Evolutionary conservation across 2,888 invertebrate species (phyloP).

Genomic region (Vesta saturnalis): DNA sequence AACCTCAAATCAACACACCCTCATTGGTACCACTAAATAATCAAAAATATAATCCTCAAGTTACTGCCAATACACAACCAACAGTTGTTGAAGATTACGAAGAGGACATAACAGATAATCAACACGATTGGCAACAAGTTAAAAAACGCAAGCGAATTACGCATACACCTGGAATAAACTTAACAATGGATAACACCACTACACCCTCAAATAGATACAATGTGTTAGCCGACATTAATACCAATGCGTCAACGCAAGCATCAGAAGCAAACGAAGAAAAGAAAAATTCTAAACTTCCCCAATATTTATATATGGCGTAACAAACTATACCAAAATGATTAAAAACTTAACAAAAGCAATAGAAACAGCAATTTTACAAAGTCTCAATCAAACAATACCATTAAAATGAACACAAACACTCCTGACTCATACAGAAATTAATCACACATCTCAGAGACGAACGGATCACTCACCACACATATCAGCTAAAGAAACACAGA

Average conservation of each 20-base stretch:
- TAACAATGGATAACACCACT: not conserved
- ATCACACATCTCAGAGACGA: slow-evolving; percentile 12
- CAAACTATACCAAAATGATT: too few species aligned
- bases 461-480: slow-evolving; percentile 6
- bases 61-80: slow-evolving; percentile 16
- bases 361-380: slow-evolving; percentile 9
- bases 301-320: too few species aligned
- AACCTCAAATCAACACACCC: not conserved
- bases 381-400: too few species aligned
- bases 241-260: not conserved
- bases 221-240: not conserved
- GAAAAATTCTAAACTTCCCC: not conserved
- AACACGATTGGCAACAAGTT: slow-evolving; percentile 21
- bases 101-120: slow-evolving; percentile 19
- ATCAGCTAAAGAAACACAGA: slow-evolving; percentile 10
- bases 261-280: not conserved
- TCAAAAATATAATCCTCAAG: slow-evolving; percentile 14
- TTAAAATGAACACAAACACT: too few species aligned
- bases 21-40: not conserved
- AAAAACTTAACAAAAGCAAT: slow-evolving; percentile 12
- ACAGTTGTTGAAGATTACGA: slow-evolving; percentile 15
- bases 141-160: slow-evolving; percentile 8
- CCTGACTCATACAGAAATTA: slow-evolving; percentile 14
- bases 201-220: too few species aligned
- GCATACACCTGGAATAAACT: not conserved